Conservation (phyloP, 2,113 vertebrate genomes). For the Spea bombifrons region DNA sequence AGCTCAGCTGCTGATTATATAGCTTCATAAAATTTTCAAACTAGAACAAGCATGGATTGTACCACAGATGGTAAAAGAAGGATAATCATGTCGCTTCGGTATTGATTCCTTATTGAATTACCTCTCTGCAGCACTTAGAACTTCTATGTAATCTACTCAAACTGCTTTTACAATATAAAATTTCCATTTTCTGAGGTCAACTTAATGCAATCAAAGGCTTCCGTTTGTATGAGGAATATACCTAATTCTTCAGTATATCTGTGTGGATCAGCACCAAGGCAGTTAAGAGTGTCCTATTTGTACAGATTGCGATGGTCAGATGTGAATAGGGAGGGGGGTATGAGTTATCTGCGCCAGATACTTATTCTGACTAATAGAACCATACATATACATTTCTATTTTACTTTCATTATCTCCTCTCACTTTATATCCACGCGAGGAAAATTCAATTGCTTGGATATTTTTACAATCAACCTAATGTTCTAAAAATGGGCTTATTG, state of each 20-base stretch:
- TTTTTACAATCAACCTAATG: slow-evolving; percentile 33
- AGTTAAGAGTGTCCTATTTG: slow-evolving; percentile 36
- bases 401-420: slow-evolving; percentile 29
- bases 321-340: slow-evolving; percentile 19
- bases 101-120: slow-evolving; percentile 82
- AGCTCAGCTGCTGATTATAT: slow-evolving; percentile 47
- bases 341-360: slow-evolving; percentile 18
- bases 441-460: slow-evolving; percentile 32
- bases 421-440: slow-evolving; percentile 25
- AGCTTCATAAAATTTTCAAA: slow-evolving; percentile 51
- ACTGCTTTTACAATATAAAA: slow-evolving; percentile 80
- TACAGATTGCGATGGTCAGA: slow-evolving; percentile 15
- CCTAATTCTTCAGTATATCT: slow-evolving; percentile 63
- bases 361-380: slow-evolving; percentile 33
- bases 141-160: slow-evolving; percentile 81
- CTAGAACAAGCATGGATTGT: slow-evolving; percentile 46
- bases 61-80: slow-evolving; percentile 52
- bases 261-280: slow-evolving; percentile 6
- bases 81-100: slow-evolving; percentile 77
- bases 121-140: slow-evolving; percentile 70
- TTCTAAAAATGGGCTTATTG: slow-evolving; percentile 31
- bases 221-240: slow-evolving; percentile 63
- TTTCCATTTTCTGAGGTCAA: slow-evolving; percentile 78
- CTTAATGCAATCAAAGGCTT: slow-evolving; percentile 76
- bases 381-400: slow-evolving; percentile 21